Conservation (phyloP, 37 sponge, comb jelly and placozoan genomes). For the Chondrosia reniformis region DNA sequence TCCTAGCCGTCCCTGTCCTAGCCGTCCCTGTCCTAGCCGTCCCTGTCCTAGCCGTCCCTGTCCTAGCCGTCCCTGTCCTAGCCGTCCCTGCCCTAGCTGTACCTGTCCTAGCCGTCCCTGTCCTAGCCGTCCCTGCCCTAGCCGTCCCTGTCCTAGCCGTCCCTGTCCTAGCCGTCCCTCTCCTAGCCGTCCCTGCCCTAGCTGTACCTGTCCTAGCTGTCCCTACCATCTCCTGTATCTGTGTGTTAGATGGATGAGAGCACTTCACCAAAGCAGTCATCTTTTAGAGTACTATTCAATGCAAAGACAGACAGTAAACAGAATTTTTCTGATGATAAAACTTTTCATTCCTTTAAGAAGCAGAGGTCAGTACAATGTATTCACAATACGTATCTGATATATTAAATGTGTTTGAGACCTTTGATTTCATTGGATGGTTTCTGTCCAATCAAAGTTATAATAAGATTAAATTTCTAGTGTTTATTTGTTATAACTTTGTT, state of each 20-base stretch:
- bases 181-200: neutral
- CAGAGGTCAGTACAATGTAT: conserved; percentile 43
- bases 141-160: neutral
- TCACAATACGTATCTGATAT: neutral
- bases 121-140: neutral
- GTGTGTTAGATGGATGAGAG: neutral
- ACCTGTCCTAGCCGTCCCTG: neutral
- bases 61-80: neutral
- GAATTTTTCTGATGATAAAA: conserved; percentile 56
- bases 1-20: neutral
- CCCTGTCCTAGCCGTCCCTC: neutral
- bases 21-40: neutral
- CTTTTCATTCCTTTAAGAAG: conserved; percentile 75
- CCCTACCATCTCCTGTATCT: neutral
- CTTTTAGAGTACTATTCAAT: conserved; percentile 47
- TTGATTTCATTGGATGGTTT: neutral
- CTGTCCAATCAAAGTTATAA: no score
- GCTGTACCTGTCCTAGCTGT: neutral
- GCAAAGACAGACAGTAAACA: conserved; percentile 50
- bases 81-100: neutral
- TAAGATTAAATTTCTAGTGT: no score
- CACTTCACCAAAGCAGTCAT: neutral
- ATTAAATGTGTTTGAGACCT: neutral
- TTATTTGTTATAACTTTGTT: no score
- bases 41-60: neutral